Evolutionary conservation across 1,140 invertebrate species (phyloP).

Genomic region (Oncopeltus fasciatus): DNA sequence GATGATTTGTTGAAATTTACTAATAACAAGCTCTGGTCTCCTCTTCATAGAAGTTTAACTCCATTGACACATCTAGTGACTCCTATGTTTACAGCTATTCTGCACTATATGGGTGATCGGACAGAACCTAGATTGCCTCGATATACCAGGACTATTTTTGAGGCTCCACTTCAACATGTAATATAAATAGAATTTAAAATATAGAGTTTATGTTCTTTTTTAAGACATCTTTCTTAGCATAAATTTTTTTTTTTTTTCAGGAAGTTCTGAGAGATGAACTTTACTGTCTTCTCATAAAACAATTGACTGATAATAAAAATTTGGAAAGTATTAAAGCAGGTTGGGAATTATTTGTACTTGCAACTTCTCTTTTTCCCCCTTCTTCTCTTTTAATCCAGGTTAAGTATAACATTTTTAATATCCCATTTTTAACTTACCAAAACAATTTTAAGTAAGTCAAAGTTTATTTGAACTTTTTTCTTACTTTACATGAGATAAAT

Average conservation of each 20-base stretch:
- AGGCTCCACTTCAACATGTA: not conserved
- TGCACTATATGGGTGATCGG: not conserved
- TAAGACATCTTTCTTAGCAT: not conserved
- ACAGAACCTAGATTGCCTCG: too few relatives aligned
- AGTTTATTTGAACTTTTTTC: too few relatives aligned
- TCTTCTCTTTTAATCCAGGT: slow-evolving; percentile 78
- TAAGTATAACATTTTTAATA: slow-evolving; percentile 8
- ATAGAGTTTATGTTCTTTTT: not conserved
- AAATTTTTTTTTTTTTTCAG: slow-evolving; percentile 33
- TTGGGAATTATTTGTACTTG: slow-evolving; percentile 98
- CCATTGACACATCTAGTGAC: not conserved
- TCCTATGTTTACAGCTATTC: not conserved
- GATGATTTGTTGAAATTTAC: not conserved
- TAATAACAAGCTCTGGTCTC: not conserved
- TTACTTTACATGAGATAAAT: too few relatives aligned
- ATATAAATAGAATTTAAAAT: too few relatives aligned
- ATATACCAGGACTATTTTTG: not conserved
- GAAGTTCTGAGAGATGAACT: slow-evolving; percentile 94
- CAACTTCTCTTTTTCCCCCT: slow-evolving; percentile 88
- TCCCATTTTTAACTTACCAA: too few relatives aligned
- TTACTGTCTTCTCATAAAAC: slow-evolving; percentile 98
- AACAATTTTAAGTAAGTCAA: too few relatives aligned
- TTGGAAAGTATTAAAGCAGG: slow-evolving; percentile 88
- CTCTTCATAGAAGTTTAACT: not conserved
- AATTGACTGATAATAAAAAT: slow-evolving; percentile 90